Base-by-base conservation (phyloP, 2,797 vertebrate species). In the Hypotaenidia okinawae region DNA sequence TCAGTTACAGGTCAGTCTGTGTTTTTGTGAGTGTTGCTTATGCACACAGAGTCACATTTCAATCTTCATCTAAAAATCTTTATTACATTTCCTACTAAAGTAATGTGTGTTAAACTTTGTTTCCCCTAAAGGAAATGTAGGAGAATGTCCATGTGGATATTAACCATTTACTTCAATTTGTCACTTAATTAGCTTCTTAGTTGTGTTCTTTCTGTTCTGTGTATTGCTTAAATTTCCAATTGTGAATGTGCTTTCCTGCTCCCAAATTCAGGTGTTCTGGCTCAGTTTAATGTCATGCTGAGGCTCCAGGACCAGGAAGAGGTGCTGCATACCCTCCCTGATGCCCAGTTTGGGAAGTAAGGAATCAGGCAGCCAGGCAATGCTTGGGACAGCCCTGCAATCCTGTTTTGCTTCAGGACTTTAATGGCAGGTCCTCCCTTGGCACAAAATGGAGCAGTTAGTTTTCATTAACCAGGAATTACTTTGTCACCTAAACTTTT, bases 351-450 rank as follows among this genome's bases (percentile, higher is more conserved):
- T 22, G n/a, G 35, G 7, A 19, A 18, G 43, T 45, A 45, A 45
- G 43, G 22, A 57, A n/a, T 30, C 33, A 35, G n/a, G 10, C 37
- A 58, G 33, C 27, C 14, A 43, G 69, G 43, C 43, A 17, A 24
- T 0, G 0, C 15, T 0, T 4, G 7, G 41, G 27, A 19, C n/a
- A 81, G 51, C 41, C 41, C 75, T 30, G 16, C 32, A 39, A 1
- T 33, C 33, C 30, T 49, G 0, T 49, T 77, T 51, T 25, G 66
- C 28, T 37, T 59, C 22, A n/a, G 52, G 37, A 32, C 18, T 45
- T 45, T 78, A 2, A 21, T 7, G 10, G 11, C 78, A 70, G 27
- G 7, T 28, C 30, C 23, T 73, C 33, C 32, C 17, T n/a, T 45
- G 30, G 22, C 16, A 37, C 17, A 57, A n/a, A 47, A 25, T 11